Percentiles rank a stretch among this genome's conserved stretches.
These are phyloP conservation scores for Cinclus cinclus DNA, from an alignment of 2,113 vertebrate species.

Conservation along the genomic window DNA sequence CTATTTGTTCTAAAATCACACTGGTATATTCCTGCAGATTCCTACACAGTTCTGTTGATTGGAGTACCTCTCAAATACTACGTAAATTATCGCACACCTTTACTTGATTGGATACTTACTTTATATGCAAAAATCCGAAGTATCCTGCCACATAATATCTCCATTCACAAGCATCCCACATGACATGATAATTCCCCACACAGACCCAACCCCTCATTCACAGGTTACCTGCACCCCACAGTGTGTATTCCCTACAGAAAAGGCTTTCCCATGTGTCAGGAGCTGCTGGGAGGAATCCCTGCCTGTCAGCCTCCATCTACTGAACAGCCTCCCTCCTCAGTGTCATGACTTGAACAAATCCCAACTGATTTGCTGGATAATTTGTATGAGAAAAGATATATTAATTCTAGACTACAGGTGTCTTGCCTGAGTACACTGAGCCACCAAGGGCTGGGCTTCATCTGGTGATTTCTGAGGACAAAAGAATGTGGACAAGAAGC, in stretches of 20 bases:
- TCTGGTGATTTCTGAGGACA: not conserved
- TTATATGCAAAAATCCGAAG: not conserved
- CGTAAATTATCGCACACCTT: not conserved
- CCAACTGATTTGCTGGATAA: not conserved
- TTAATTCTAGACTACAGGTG: not conserved
- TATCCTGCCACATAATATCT: not conserved
- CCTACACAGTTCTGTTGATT: not conserved
- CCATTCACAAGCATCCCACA: not conserved
- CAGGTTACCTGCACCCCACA: not conserved
- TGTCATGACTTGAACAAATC: not conserved
- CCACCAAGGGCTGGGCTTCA: not conserved
- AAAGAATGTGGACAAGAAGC: not conserved
- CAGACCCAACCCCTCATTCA: not conserved
- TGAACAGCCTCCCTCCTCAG: not conserved
- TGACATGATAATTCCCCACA: not conserved
- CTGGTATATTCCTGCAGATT: not conserved
- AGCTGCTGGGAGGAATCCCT: fast-evolving
- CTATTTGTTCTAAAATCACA: not conserved
- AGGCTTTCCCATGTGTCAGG: not conserved
- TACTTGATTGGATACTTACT: not conserved
- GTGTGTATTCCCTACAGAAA: not conserved
- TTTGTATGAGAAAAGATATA: not conserved
- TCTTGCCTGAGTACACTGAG: not conserved
- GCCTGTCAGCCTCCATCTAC: not conserved
- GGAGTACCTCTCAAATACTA: not conserved